phyloP scores from a whole-genome alignment of 2,797 vertebrate genomes.

The Peromyscus attwateri region DNA sequence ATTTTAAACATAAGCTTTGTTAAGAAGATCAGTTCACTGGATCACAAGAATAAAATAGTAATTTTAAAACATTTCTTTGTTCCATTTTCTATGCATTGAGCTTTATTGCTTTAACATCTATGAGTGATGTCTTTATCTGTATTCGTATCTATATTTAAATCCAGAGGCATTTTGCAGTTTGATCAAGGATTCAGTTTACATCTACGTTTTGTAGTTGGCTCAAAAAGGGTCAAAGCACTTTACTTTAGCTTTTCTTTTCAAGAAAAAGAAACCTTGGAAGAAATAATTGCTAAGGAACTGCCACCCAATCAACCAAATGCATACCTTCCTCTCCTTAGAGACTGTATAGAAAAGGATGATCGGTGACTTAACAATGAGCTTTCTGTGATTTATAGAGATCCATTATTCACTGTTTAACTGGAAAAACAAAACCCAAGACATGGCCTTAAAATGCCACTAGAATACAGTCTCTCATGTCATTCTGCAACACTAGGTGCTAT shows the following conservation, averaged over 20 bases:
- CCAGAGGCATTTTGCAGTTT: conserved; percentile 61
- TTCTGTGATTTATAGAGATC: conserved; percentile 79
- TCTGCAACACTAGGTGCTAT: conserved; percentile 81
- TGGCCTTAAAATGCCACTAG: conserved; percentile 75
- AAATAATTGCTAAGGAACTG: conserved; percentile 79
- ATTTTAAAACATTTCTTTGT: conserved; percentile 70
- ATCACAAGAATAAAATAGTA: conserved; percentile 75
- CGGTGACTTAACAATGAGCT: conserved; percentile 79
- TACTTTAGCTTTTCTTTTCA: conserved; percentile 78
- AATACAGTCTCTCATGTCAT: conserved; percentile 77
- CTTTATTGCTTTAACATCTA: conserved; percentile 78
- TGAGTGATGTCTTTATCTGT: conserved; percentile 50
- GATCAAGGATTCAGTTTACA: conserved; percentile 75
- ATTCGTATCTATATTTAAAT: conserved; percentile 49
- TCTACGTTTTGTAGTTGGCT: conserved; percentile 79
- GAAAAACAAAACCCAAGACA: conserved; percentile 57
- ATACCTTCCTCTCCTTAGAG: conserved; percentile 78
- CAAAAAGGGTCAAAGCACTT: conserved; percentile 74
- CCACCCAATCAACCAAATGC: conserved; percentile 74
- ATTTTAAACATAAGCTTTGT: conserved; percentile 68
- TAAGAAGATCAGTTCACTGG: conserved; percentile 70
- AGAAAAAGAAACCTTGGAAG: conserved; percentile 81
- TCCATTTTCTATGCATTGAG: conserved; percentile 68
- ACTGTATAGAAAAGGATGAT: conserved; percentile 71
- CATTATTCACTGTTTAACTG: conserved; percentile 75